Base-by-base conservation (phyloP, 2,888 invertebrate species). In the Sarcophaga carnaria region DNA sequence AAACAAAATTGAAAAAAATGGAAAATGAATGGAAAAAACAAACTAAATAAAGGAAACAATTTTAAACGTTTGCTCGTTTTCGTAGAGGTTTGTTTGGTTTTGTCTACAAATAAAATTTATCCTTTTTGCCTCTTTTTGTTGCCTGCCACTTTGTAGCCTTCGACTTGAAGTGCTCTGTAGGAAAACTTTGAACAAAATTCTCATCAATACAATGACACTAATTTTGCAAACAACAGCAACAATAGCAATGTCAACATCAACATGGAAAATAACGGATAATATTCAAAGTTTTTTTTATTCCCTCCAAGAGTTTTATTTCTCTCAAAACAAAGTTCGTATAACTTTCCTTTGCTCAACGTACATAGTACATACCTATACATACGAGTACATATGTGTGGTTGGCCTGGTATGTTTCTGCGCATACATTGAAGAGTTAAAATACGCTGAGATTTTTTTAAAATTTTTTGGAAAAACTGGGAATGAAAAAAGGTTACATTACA, bases 181-280 rank as follows among this genome's bases (percentile, higher is more conserved):
- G 37, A 75, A 75, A 80, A 75, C 60, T 87, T 25, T 70, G 70
- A 67, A 67, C 67, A 77, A 62, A 47, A 84, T 78, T 78, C 64
- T 60, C 78, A 80, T 78, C 84, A 87, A 84, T 66, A 75, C 45
- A 62, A 75, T 66, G 86, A 81, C 74, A 37, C 37, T 37, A 37
- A 37, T 37, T 37, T 37, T 6, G 37, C 5, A 27, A 27, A 27
- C 25, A 6, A 37, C 37, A 77, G 20, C 25, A 62, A 14, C 62
- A 64, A 22, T 37, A 22, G 8, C 37, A 37, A 37, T 6, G 37
- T 1, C 37, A 37, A 37, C 37, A 37, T 37, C 37, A 37, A 37
- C 8, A 37, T 10, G 37, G 37, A 37, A 37, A 37, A 37, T 37
- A 37, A 37, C 37, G 37, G 37, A 37, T 37, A 37, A 37, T 37